These are phyloP conservation scores for Chironomus tepperi DNA, from an alignment of 1,140 invertebrate genomes.

Conservation along the genomic window DNA sequence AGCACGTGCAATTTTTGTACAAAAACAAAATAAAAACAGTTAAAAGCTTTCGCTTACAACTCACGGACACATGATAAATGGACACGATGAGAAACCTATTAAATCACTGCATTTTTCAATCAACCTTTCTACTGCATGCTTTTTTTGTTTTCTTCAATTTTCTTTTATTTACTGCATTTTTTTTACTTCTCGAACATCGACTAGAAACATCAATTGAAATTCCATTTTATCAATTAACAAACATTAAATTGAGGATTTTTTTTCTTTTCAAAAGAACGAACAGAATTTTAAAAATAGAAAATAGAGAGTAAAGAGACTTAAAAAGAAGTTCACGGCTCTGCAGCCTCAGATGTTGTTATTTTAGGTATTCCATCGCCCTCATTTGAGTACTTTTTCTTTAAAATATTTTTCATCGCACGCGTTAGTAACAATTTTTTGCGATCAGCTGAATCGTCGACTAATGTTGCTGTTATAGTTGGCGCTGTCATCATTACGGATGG, in stretches of 20 bases:
- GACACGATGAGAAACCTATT: too few relatives aligned
- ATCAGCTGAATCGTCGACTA: neutral
- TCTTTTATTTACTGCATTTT: slow-evolving; percentile 1
- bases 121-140: neutral
- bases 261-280: neutral
- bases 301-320: slow-evolving; percentile 8
- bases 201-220: slow-evolving; percentile 19
- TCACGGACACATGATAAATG: too few relatives aligned
- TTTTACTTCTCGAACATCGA: slow-evolving; percentile 19
- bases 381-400: slow-evolving; percentile 27
- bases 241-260: slow-evolving; percentile 8
- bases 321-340: slow-evolving; percentile 23
- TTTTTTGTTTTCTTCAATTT: slow-evolving; percentile 8
- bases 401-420: slow-evolving; percentile 23
- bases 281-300: slow-evolving; percentile 25
- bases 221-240: slow-evolving; percentile 19
- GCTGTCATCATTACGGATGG: slow-evolving; percentile 26
- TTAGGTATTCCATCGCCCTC: slow-evolving; percentile 28
- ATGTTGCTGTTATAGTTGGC: neutral
- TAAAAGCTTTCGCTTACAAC: too few relatives aligned
- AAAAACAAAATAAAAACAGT: too few relatives aligned
- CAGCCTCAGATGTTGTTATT: slow-evolving; percentile 24
- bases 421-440: neutral
- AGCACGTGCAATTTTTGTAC: too few relatives aligned
- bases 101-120: neutral